Base-by-base conservation (phyloP, 2,797 vertebrate genomes). In the Thamnophis elegans region DNA sequence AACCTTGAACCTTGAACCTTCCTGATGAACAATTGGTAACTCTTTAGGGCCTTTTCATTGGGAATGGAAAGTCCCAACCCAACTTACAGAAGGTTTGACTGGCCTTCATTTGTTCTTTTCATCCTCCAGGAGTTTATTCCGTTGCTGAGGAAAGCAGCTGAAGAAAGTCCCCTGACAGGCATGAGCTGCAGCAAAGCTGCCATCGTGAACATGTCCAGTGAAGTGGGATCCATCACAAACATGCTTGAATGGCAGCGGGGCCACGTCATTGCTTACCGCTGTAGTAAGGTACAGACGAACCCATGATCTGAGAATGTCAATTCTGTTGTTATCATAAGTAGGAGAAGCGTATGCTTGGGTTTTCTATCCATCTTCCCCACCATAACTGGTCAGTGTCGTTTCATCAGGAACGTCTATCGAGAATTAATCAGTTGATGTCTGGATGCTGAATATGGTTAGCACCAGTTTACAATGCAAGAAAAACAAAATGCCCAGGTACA, bases 101-200 rank as follows among this genome's bases (percentile, higher is more conserved):
- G 36, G 47, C n/a, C 32, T 58, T n/a, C 32, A n/a, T 47, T 58
- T 58, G 56, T 85, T 51, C 26, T 16, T 51, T 56, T 51, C 7
- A 0, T 58, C 42, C 36, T 82, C 36, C 9, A 90, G 89, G 89
- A 14, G 3, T 90, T 90, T 8, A 32, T 90, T 32, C 89, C 93
- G 78, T 62, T 93, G 58, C 88, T 94, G 55, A 88, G 87, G 65
- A 93, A 91, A 13, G 93, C 93, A 32, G 85, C 92, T 62, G 58
- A 59, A 28, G 88, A 93, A 92, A 92, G 65, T 10, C 32, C 85
- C 12, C 47, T 53, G 18, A 53, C 90, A 55, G 78, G 60, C 18
- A 95, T 97, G 97, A 97, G 97, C 55, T 95, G 92, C 89, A 92
- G 90, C 54, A 97, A 97, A 94, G 96, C 97, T 53, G 96, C 97